Evolutionary conservation across 2,888 invertebrate genomes (phyloP), one percentile per base, ranked within the genome.

Genomic region (Hesperia comma): DNA sequence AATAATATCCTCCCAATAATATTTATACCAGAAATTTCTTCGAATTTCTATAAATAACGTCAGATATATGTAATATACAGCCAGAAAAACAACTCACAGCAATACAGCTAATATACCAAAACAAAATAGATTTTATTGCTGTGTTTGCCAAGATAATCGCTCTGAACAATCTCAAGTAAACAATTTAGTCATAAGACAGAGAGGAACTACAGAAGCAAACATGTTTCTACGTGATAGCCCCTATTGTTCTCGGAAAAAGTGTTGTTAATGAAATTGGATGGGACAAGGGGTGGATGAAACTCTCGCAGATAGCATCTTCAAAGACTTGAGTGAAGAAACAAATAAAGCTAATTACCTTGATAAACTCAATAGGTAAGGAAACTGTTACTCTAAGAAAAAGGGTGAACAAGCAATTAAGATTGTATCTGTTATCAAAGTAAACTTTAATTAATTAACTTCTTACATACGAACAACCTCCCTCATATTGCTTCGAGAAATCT

Each of bases 261-360:
- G 79, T 79, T 77, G 73, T 72, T 86, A 87, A 87, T 83, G 82
- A 81, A 82, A 86, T 86, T 85, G 84, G 83, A 82, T 77, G 74
- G 79, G 80, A 81, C 80, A 79, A 75, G 79, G 79, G 78, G 78
- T 75, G 67, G 69, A 71, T 68, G 62, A 69, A 58, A 75, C 74
- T 56, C 49, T 74, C 71, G 78, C 76, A 83, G 85, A 87, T 87
- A 85, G 79, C 79, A 81, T 81, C 85, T 79, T 74, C 71, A 74
- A 74, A 75, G 77, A 75, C 78, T 79, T 76, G 54, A 66, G 68
- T 69, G 62, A 69, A 68, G 63, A 68, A 68, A 55, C 54, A 80
- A 80, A 78, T 75, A 77, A 74, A 77, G 76, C 79, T 86, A 87
- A 86, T 87, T 86, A 87, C 79, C 79, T 82, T 82, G 87, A 87